These are phyloP conservation scores for Chrysoperla carnea DNA, from an alignment of 1,140 invertebrate species.

Conservation along the genomic window DNA sequence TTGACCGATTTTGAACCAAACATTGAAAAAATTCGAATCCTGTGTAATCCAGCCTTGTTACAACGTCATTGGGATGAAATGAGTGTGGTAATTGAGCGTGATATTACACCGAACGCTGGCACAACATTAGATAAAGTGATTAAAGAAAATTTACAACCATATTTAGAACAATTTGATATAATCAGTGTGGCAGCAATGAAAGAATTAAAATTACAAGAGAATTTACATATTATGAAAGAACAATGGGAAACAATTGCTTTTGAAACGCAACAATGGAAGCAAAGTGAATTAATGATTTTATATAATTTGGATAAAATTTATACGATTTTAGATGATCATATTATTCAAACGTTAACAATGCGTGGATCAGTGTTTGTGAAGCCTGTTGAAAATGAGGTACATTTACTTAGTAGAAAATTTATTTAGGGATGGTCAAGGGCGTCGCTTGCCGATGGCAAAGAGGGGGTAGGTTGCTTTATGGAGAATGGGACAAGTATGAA, in stretches of 20 bases:
- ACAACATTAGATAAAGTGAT: slow-evolving; percentile 71
- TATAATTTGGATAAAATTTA: slow-evolving; percentile 72
- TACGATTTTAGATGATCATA: slow-evolving; percentile 72
- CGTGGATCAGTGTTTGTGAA: slow-evolving; percentile 82
- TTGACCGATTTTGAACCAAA: slow-evolving; percentile 68
- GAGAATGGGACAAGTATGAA: no score
- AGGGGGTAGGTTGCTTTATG: no score
- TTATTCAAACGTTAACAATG: slow-evolving; percentile 77
- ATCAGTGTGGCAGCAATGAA: slow-evolving; percentile 82
- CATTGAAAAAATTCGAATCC: slow-evolving; percentile 59
- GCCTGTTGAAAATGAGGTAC: slow-evolving; percentile 65
- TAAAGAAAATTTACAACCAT: slow-evolving; percentile 49
- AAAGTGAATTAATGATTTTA: slow-evolving; percentile 64
- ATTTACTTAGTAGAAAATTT: slow-evolving; percentile 64
- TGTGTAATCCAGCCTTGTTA: slow-evolving; percentile 76
- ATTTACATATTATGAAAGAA: slow-evolving; percentile 62
- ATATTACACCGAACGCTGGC: slow-evolving; percentile 71
- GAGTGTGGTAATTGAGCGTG: slow-evolving; percentile 61
- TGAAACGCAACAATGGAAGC: slow-evolving; percentile 51
- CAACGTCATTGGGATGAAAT: slow-evolving; percentile 85
- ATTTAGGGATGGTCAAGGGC: no score
- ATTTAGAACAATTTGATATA: slow-evolving; percentile 64
- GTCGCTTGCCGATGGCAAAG: no score
- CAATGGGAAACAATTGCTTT: slow-evolving; percentile 73
- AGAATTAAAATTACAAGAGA: slow-evolving; percentile 63